Base-by-base conservation (phyloP, 1,140 invertebrate genomes). In the Conopomorpha cramerella region DNA sequence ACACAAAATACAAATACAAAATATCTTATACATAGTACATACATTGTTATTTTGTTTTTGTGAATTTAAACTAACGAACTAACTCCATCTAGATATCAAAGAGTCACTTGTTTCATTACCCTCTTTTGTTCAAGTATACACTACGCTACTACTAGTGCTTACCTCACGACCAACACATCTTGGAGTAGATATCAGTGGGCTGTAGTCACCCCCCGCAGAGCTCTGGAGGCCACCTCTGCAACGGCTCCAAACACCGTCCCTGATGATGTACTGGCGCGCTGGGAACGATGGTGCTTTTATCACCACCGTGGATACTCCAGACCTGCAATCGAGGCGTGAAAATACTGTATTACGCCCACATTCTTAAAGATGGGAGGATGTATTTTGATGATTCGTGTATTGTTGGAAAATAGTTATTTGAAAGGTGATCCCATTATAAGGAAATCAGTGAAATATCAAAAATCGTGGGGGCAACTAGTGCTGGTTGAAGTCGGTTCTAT, bases 111-210 rank as follows among this genome's bases (percentile, higher is more conserved):
- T 30, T n/a, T 30, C 10, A 11, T 4, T 30, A 11, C 11, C 13
- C 11, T n/a, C n/a, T n/a, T n/a, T n/a, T n/a, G n/a, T n/a, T n/a
- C n/a, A n/a, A n/a, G n/a, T n/a, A n/a, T n/a, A n/a, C n/a, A n/a
- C n/a, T n/a, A n/a, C n/a, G n/a, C n/a, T n/a, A n/a, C n/a, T n/a
- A n/a, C n/a, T n/a, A n/a, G n/a, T n/a, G n/a, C 8, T 42, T 50
- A 70, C 67, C 56, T 72, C 63, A 39, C 59, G 48, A 18, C 65
- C 67, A 14, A 67, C 55, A 33, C 67, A 72, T 27, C 44, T 49
- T 1, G 67, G 65, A 1, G 33, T 27, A 1, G 49, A 39, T 15
- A 51, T 49, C 1, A 48, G 18, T 11, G 50, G 52, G 3, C 41
- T 55, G 28, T 51, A 66, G 37, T 12, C 7, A 1, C 30, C 23